phyloP scores from a whole-genome alignment of 2,797 vertebrate species.

The Spatula clypeata region DNA sequence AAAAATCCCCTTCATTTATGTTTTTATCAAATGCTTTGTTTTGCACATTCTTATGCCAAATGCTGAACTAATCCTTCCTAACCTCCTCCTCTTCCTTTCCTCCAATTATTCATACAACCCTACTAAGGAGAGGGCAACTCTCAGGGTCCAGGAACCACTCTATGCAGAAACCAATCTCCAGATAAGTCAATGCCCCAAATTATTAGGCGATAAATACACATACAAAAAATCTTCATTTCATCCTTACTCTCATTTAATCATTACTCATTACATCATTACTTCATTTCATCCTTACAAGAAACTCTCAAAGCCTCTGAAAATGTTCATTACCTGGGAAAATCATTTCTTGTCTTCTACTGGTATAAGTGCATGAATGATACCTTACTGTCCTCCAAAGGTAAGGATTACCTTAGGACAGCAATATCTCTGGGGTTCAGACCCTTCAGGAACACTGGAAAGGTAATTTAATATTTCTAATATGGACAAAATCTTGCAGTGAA shows the following conservation, averaged over 20 bases:
- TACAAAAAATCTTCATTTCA: not conserved
- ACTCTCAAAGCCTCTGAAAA: not conserved
- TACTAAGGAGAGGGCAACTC: not conserved
- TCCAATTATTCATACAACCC: not conserved
- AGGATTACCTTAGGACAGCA: not conserved
- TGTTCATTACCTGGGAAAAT: not conserved
- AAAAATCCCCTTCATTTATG: not conserved
- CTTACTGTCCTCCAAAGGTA: not conserved
- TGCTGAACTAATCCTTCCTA: not conserved
- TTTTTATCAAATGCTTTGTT: not conserved
- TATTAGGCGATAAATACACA: not conserved
- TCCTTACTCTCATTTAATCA: not conserved
- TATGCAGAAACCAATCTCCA: not conserved
- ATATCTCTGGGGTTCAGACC: not conserved
- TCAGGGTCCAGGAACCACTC: not conserved
- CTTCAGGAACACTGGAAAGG: not conserved
- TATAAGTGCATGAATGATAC: rapidly evolving
- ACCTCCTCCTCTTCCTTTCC: not conserved
- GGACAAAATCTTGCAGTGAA: not conserved
- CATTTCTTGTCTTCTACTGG: not conserved
- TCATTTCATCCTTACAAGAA: not conserved
- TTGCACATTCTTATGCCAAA: not conserved
- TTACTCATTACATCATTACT: not conserved
- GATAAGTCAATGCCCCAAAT: not conserved
- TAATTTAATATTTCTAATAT: not conserved